Conservation (phyloP, 2,888 invertebrate genomes). For the Buathra laborator region DNA sequence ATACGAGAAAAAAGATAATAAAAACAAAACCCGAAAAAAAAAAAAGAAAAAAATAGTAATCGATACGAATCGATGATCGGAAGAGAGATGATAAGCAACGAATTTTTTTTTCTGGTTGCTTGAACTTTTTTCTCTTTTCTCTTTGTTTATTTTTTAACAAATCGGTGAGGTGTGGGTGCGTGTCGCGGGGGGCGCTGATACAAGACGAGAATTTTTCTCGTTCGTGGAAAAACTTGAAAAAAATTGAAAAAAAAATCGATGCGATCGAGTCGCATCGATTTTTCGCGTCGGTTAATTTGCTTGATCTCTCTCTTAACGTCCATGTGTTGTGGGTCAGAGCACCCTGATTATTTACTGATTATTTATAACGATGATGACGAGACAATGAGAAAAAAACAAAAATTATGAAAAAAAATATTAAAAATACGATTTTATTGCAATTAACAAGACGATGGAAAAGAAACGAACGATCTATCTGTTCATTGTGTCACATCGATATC, state of each 20-base stretch:
- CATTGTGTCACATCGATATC: slow-evolving; percentile 67
- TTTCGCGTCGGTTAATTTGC: slow-evolving; percentile 66
- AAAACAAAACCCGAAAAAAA: slow-evolving; percentile 57
- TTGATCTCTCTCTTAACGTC: slow-evolving; percentile 78
- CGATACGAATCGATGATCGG: slow-evolving; percentile 22
- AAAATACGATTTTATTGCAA: slow-evolving; percentile 33
- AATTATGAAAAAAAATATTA: slow-evolving; percentile 41
- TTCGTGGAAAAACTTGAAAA: slow-evolving; percentile 57
- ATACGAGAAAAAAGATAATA: slow-evolving; percentile 58
- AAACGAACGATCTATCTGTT: slow-evolving; percentile 33
- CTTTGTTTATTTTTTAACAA: slow-evolving; percentile 54
- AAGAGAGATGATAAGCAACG: slow-evolving; percentile 50
- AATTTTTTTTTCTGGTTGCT: slow-evolving; percentile 43
- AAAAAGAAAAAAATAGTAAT: slow-evolving; percentile 44
- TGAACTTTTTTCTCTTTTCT: slow-evolving; percentile 56
- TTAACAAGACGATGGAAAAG: background rate
- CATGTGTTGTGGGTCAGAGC: slow-evolving; percentile 86
- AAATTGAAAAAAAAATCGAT: slow-evolving; percentile 2
- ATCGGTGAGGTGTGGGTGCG: slow-evolving; percentile 83
- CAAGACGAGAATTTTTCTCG: slow-evolving; percentile 64
- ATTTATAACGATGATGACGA: slow-evolving; percentile 69
- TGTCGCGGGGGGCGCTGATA: slow-evolving; percentile 73
- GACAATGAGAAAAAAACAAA: slow-evolving; percentile 53
- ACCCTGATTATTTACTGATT: slow-evolving; percentile 78
- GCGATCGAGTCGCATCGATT: slow-evolving; percentile 34